A percentile compares a stretch with the other conserved stretches of the same genome.
These are phyloP conservation scores for Bombus pyrosoma DNA, from an alignment of 1,140 invertebrate species.

Conservation along the genomic window DNA sequence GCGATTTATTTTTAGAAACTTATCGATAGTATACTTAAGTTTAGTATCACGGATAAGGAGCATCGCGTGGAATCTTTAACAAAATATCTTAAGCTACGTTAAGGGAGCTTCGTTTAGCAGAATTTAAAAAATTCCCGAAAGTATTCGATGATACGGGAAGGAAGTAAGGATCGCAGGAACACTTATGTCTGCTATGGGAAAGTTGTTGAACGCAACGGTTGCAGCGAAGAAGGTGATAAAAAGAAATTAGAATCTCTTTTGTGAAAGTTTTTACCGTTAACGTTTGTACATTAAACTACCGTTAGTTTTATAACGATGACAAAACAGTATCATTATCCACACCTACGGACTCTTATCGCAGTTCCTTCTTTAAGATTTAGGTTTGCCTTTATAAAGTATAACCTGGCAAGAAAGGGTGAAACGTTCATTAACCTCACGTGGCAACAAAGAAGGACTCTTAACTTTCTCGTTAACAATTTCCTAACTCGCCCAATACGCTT, in stretches of 20 bases:
- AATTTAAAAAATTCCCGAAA: not conserved
- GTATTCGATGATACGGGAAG: not conserved
- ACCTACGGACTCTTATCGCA: not conserved
- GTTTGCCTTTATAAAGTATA: not conserved
- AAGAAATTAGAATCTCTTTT: not conserved
- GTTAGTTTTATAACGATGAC: not conserved
- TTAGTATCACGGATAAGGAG: no score
- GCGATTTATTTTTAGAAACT: no score
- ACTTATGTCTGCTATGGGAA: no score
- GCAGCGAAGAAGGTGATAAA: not conserved
- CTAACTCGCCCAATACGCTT: not conserved
- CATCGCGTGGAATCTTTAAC: no score
- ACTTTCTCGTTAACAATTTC: not conserved
- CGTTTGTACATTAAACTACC: not conserved
- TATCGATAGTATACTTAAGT: no score
- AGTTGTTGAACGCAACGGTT: not conserved
- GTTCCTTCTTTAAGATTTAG: not conserved
- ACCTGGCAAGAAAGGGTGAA: not conserved
- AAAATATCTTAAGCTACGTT: not conserved
- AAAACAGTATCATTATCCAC: not conserved
- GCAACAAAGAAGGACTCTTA: not conserved
- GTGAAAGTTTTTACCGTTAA: constrained; percentile 10
- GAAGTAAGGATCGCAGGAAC: not conserved
- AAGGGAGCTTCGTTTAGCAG: not conserved
- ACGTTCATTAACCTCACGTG: not conserved